Evolutionary conservation across 2,797 vertebrate species (phyloP).

Genomic region (Meda fulgida): DNA sequence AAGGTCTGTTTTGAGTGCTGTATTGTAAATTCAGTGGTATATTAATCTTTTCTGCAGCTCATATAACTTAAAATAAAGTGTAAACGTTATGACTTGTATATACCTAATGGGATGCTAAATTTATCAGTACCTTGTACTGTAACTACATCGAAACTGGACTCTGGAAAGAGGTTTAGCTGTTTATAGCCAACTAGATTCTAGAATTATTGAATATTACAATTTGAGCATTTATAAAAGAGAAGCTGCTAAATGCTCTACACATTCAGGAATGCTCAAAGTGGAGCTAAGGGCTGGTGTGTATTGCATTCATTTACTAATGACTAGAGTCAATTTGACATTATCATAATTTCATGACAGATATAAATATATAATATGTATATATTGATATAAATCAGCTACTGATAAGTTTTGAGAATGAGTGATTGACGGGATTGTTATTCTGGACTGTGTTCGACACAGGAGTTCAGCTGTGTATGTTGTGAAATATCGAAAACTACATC

Average conservation of each 20-base stretch:
- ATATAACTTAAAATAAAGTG: background rate
- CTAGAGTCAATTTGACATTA: background rate
- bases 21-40: slow-evolving; percentile 3
- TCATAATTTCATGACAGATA: background rate
- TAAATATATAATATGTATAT: too few species aligned
- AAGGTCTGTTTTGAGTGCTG: background rate
- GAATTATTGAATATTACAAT: background rate
- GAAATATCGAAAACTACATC: background rate
- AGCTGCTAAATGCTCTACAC: background rate
- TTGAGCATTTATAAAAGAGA: background rate
- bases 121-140: background rate
- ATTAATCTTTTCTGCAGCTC: background rate
- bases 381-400: background rate
- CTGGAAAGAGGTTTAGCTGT: background rate
- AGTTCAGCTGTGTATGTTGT: background rate
- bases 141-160: background rate
- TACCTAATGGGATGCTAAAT: background rate
- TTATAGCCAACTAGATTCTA: background rate
- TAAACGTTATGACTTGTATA: background rate
- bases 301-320: background rate
- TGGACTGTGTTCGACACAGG: background rate
- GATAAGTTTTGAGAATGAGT: background rate
- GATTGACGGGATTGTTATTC: background rate
- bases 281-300: background rate
- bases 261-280: background rate